Evolutionary conservation across 2,888 invertebrate species (phyloP).

Genomic region (Nephrocerus scutellatus): DNA sequence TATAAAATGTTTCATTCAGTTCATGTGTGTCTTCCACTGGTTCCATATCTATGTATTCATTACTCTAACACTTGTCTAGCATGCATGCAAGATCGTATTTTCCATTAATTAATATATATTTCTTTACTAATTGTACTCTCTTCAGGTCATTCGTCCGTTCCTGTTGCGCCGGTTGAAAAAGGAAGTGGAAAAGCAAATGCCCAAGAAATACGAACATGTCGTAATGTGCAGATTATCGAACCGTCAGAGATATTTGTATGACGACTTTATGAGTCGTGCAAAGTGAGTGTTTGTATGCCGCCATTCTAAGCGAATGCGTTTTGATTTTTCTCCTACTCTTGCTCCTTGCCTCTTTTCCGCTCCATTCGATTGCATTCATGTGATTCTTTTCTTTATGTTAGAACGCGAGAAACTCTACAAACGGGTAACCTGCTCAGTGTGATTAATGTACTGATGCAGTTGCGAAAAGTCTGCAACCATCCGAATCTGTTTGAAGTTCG

Average conservation of each 20-base stretch:
- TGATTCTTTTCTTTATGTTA: constrained; percentile 37
- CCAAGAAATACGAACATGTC: constrained; percentile 93
- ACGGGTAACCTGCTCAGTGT: constrained; percentile 91
- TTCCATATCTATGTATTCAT: too few species aligned
- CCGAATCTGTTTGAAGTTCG: constrained; percentile 96
- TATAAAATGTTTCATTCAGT: too few species aligned
- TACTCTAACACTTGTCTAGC: too few species aligned
- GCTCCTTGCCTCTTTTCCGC: neutral
- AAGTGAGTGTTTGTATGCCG: constrained; percentile 55
- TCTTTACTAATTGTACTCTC: too few species aligned
- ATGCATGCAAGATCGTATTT: too few species aligned
- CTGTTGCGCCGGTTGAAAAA: constrained; percentile 83
- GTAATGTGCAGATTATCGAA: constrained; percentile 90
- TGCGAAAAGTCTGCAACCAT: constrained; percentile 96
- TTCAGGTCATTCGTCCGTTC: constrained; percentile 84
- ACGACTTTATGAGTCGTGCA: constrained; percentile 97
- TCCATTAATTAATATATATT: too few species aligned
- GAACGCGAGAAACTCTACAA: constrained; percentile 88
- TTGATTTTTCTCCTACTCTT: neutral
- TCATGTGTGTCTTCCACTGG: too few species aligned
- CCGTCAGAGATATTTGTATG: constrained; percentile 93
- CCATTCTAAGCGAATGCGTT: neutral
- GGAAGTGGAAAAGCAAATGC: constrained; percentile 97
- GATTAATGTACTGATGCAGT: constrained; percentile 94
- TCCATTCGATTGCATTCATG: neutral